These are phyloP conservation scores for Polypterus senegalus DNA, from an alignment of 2,113 vertebrate genomes.

Conservation along the genomic window DNA sequence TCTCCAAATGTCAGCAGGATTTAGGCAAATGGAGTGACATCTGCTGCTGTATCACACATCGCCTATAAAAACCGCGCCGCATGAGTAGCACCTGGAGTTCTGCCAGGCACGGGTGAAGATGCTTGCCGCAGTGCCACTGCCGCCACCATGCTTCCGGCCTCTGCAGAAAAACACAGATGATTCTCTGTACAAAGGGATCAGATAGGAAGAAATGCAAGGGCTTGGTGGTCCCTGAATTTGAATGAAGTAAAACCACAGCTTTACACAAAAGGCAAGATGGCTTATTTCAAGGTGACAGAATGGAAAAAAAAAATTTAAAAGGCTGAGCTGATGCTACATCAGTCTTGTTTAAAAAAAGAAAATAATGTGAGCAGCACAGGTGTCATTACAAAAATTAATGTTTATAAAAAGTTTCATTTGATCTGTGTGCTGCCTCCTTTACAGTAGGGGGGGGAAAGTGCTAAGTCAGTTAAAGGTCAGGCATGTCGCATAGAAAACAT, in stretches of 20 bases:
- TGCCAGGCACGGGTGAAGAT: constrained; percentile 34
- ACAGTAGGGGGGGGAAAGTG: too few species aligned
- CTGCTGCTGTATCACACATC: constrained; percentile 77
- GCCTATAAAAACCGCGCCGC: constrained; percentile 73
- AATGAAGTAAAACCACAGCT: not conserved
- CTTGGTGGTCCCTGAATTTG: not conserved
- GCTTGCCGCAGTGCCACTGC: constrained; percentile 2
- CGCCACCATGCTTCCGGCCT: constrained; percentile 15
- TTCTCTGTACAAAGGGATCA: constrained; percentile 19
- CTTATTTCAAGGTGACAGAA: too few species aligned
- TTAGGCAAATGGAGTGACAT: constrained; percentile 96
- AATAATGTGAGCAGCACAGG: too few species aligned
- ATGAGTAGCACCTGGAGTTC: constrained; percentile 48
- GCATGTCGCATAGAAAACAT: too few species aligned
- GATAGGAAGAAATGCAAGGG: not conserved
- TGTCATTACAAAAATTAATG: too few species aligned
- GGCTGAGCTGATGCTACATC: too few species aligned
- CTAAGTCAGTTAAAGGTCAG: too few species aligned
- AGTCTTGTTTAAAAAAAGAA: too few species aligned
- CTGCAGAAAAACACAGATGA: constrained; percentile 32
- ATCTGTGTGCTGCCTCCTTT: too few species aligned
- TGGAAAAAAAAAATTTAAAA: too few species aligned
- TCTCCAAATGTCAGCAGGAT: constrained; percentile 95
- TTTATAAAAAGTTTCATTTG: too few species aligned
- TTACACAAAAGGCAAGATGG: too few species aligned